Conservation (phyloP, 2,888 invertebrate species). For the Microctonus hyperodae region DNA sequence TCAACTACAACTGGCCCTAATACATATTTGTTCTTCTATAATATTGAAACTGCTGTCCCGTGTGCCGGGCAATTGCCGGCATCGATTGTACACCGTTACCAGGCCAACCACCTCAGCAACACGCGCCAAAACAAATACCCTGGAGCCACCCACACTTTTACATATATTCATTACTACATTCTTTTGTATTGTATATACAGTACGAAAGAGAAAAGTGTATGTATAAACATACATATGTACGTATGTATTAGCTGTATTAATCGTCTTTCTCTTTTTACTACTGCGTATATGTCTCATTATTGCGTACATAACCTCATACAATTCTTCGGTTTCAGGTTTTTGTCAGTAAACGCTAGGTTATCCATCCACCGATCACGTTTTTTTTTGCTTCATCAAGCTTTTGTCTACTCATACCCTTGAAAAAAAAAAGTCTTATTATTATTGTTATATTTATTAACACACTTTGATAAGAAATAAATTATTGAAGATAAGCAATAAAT, state of each 20-base stretch:
- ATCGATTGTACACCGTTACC: conserved; percentile 61
- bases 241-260: conserved; percentile 21
- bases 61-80: conserved; percentile 36
- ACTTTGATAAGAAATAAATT: neutral
- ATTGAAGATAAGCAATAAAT: neutral
- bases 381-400: neutral
- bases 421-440: neutral
- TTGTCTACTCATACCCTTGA: neutral
- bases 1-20: neutral
- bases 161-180: conserved; percentile 21
- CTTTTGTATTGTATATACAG: conserved; percentile 5
- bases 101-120: conserved; percentile 61
- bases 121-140: conserved; percentile 56
- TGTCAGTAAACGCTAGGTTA: conserved; percentile 7
- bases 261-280: conserved; percentile 11
- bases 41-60: neutral
- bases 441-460: neutral
- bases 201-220: no score
- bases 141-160: conserved; percentile 36
- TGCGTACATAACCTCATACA: conserved; percentile 22
- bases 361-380: conserved; percentile 16
- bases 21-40: conserved; percentile 9
- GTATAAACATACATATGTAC: no score
- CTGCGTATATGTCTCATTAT: conserved; percentile 9
- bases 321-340: neutral